These are phyloP conservation scores for Petaurus breviceps DNA, from an alignment of 2,113 vertebrate species.

Conservation along the genomic window DNA sequence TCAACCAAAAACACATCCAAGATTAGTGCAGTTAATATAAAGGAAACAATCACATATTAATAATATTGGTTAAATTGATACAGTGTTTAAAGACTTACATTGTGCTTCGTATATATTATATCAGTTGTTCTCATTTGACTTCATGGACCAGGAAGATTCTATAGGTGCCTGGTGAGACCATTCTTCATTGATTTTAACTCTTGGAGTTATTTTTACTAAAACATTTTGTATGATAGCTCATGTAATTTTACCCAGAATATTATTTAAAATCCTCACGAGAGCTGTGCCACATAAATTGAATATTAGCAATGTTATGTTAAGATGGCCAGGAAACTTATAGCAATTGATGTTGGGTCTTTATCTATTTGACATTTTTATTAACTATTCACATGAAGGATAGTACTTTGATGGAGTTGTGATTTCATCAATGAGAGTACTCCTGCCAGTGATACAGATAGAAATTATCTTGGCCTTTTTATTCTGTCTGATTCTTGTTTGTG, in stretches of 20 bases:
- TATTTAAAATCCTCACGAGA: neutral
- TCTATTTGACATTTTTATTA: neutral
- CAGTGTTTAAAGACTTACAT: neutral
- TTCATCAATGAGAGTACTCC: neutral
- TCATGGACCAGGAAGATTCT: neutral
- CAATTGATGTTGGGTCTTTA: neutral
- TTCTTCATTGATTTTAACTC: neutral
- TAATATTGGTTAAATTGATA: neutral
- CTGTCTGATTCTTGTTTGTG: no score
- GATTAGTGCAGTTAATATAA: neutral
- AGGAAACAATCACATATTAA: neutral
- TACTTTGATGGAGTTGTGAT: neutral
- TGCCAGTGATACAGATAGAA: neutral
- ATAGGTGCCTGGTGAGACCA: neutral
- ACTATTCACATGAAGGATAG: neutral
- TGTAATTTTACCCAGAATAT: neutral
- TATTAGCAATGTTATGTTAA: neutral
- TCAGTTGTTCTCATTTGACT: neutral
- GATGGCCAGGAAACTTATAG: neutral
- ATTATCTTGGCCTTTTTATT: neutral
- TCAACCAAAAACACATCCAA: neutral
- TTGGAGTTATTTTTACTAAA: neutral
- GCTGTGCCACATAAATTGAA: neutral
- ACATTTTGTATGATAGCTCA: neutral
- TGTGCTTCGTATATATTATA: neutral